These are phyloP conservation scores for Parus major DNA, from an alignment of 2,113 vertebrate genomes.

Conservation along the genomic window DNA sequence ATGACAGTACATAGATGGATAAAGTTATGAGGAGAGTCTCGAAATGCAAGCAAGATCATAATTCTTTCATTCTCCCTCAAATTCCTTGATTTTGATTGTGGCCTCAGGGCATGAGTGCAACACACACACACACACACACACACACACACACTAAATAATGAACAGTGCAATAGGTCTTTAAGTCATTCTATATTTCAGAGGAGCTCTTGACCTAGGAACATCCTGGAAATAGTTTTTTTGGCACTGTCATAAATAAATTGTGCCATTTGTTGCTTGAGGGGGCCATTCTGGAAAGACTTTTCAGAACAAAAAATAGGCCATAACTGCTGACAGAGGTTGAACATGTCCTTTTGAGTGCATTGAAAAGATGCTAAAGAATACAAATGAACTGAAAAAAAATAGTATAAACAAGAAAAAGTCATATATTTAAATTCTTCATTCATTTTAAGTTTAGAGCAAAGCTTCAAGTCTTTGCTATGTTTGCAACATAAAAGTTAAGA, in stretches of 20 bases:
- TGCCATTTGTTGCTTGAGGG: neutral
- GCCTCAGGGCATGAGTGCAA: neutral
- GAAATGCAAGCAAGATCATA: neutral
- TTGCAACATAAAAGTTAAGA: neutral
- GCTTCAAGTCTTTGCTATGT: neutral
- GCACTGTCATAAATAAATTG: conserved; percentile 48
- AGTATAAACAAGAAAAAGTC: neutral
- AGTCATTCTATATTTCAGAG: conserved; percentile 25
- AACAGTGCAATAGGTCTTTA: neutral
- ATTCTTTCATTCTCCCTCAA: neutral
- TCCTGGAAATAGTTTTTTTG: conserved; percentile 37
- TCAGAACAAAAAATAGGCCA: neutral
- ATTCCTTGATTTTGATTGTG: neutral
- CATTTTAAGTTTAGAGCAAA: neutral
- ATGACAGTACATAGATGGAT: neutral
- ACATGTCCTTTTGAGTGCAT: neutral
- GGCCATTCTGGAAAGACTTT: neutral
- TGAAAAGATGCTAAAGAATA: neutral
- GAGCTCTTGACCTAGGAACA: conserved; percentile 42
- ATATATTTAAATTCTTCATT: neutral
- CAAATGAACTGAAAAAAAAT: neutral
- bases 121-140: too few relatives aligned
- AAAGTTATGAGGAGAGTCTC: neutral
- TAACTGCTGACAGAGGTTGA: neutral
- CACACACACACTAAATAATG: neutral